phyloP scores from a whole-genome alignment of 2,797 vertebrate species.

The Arctocebus calabarensis region DNA sequence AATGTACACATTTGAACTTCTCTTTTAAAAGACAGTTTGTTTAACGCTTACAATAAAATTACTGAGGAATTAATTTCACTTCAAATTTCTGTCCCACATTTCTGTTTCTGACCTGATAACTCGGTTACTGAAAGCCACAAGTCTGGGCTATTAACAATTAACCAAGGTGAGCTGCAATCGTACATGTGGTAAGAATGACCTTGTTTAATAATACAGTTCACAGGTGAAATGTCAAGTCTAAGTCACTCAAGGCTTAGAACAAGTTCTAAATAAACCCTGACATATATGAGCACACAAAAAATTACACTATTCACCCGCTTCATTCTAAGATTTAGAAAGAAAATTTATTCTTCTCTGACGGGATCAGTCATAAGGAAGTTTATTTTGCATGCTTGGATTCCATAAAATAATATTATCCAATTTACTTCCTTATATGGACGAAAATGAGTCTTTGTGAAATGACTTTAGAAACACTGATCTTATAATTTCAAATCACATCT shows the following conservation, averaged over 20 bases:
- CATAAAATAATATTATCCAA: slow-evolving; percentile 79
- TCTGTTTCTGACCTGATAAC: slow-evolving; percentile 58
- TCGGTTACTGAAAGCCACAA: slow-evolving; percentile 38
- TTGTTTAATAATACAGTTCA: slow-evolving; percentile 74
- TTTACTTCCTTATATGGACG: slow-evolving; percentile 79
- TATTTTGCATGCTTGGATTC: slow-evolving; percentile 81
- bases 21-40: slow-evolving; percentile 35
- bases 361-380: slow-evolving; percentile 83
- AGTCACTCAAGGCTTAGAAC: not conserved
- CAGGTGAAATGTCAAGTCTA: slow-evolving; percentile 43
- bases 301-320: not conserved
- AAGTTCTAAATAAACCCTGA: not conserved
- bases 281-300: not conserved
- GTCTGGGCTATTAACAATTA: slow-evolving; percentile 80
- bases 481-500: slow-evolving; percentile 40
- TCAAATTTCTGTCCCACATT: slow-evolving; percentile 59
- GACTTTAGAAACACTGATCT: not conserved
- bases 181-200: slow-evolving; percentile 73
- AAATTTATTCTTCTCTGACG: slow-evolving; percentile 77
- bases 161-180: slow-evolving; percentile 59
- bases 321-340: slow-evolving; percentile 71
- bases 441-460: slow-evolving; percentile 77
- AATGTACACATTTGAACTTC: slow-evolving; percentile 25
- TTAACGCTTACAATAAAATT: slow-evolving; percentile 17
- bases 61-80: slow-evolving; percentile 59